Base-by-base conservation (phyloP, 2,113 vertebrate genomes). In the Cricetomys ansorgei region DNA sequence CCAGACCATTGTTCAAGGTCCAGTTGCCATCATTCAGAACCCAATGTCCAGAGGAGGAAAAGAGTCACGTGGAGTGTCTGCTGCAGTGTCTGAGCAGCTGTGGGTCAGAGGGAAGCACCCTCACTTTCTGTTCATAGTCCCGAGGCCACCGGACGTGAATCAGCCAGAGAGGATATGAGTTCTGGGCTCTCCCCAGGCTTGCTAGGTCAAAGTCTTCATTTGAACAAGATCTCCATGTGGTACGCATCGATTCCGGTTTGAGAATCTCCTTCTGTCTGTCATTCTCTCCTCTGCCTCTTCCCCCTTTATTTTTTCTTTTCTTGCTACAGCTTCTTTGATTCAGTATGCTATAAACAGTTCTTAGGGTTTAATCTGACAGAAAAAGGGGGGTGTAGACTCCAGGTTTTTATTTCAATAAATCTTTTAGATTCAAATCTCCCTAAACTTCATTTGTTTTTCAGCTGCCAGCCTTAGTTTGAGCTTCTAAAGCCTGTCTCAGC, bases 341-440 rank as follows among this genome's bases (percentile, higher is more conserved):
- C 12, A 16, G 15, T 43, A 29, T 53, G 91, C 84, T 88, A 57
- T 87, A 81, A 97, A 21, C 13, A 73, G 59, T 23, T 6, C 27
- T 15, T 83, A 93, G 80, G 93, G 10, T 72, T 45, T 84, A 92
- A 92, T 94, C 10, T 93, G 79, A 95, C 37, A 23, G 34, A 53
- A 27, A 10, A 37, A 25, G 34, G 50, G 13, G 1, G n/a, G 13
- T 34, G 57, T n/a, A n/a, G n/a, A 8, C 0, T 77, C 15, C 92
- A 87, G 64, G 55, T 80, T 23, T 96, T 95, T 94, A 91, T 94
- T 92, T 92, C 72, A 53, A 75, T 55, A n/a, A 95, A 89, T 53
- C 83, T 80, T 86, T 97, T n/a, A 91, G 89, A 94, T 88, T 55
- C 7, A 87, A 93, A 93, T 93, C 17, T 17, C 40, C 48, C 90